These are phyloP conservation scores for Thalassaphorura encarpata DNA, from an alignment of 1,140 invertebrate species.

Conservation along the genomic window DNA sequence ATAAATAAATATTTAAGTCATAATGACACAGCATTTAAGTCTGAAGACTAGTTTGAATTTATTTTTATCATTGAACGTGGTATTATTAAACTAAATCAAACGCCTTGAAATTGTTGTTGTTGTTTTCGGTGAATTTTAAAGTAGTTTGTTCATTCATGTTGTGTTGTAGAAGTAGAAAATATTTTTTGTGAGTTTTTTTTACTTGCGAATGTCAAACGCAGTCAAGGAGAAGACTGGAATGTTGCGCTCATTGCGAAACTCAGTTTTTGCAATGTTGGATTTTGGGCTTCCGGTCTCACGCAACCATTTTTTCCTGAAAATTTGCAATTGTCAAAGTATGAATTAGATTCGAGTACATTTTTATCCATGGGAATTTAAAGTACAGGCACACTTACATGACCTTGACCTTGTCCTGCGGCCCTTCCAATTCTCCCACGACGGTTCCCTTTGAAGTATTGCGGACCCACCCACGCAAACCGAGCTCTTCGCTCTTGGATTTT, in stretches of 20 bases:
- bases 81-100: too few species aligned
- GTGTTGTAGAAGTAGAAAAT: too few species aligned
- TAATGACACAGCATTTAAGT: too few species aligned
- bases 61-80: too few species aligned
- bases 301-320: constrained; percentile 56
- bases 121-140: too few species aligned
- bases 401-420: constrained; percentile 48
- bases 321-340: background rate
- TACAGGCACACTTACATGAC: constrained; percentile 55
- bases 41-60: too few species aligned
- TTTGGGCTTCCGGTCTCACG: constrained; percentile 53
- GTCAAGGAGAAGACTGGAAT: constrained; percentile 32
- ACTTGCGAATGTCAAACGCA: constrained; percentile 29
- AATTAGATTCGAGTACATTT: background rate
- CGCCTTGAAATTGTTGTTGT: too few species aligned
- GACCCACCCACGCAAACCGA: constrained; percentile 61
- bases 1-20: too few species aligned
- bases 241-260: constrained; percentile 48
- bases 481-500: constrained; percentile 51
- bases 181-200: too few species aligned
- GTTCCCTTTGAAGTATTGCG: constrained; percentile 61
- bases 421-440: constrained; percentile 59
- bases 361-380: background rate
- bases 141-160: too few species aligned
- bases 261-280: constrained; percentile 53